Evolutionary conservation across 2,888 invertebrate genomes (phyloP), one percentile per base, ranked within the genome.

Genomic region (Cetonia aurata): DNA sequence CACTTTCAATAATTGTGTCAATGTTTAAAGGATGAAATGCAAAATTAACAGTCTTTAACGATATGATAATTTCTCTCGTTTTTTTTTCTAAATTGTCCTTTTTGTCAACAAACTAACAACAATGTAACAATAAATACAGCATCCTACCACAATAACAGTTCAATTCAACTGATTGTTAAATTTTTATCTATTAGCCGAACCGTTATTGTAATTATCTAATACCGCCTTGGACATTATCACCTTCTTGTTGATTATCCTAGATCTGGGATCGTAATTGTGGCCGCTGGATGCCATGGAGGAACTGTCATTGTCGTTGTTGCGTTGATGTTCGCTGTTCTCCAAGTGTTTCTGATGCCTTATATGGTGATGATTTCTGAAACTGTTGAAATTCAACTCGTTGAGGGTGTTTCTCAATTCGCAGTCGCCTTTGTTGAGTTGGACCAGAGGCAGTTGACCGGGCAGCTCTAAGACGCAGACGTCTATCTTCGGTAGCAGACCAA

Each of bases 381-480:
- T 13, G 48, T 46, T 48, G 31, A 37, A 42, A 41, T 42, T 53
- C 17, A 53, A 17, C 13, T 59, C 53, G 52, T 52, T 57, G 17
- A 46, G 19, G 46, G 17, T 65, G 41, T 46, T 55, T 44, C 44
- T 59, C 55, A 55, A 13, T 4, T 53, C 44, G 52, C 70, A 62
- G 6, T 57, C 48, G 31, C 48, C 59, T 33, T 31, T 60, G 52
- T 50, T 57, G 37, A 25, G 46, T 52, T 60, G 60, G 3, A 46
- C 48, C 1, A 60, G 33, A 10, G 60, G 60, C 25, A 68, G 2
- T n/a, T 69, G 59, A 10, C 50, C 70, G 31, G 53, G 62, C 19
- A 50, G 59, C 69, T 84, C 83, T 42, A 84, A 72, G 6, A 84
- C 84, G 75, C 85, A 85, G n/a, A 85, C 78, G 77, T 85, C 85